A percentile compares a stretch with the other conserved stretches of the same genome.
These are phyloP conservation scores for Callospermophilus lateralis DNA, from an alignment of 2,113 vertebrate species.

Conservation along the genomic window DNA sequence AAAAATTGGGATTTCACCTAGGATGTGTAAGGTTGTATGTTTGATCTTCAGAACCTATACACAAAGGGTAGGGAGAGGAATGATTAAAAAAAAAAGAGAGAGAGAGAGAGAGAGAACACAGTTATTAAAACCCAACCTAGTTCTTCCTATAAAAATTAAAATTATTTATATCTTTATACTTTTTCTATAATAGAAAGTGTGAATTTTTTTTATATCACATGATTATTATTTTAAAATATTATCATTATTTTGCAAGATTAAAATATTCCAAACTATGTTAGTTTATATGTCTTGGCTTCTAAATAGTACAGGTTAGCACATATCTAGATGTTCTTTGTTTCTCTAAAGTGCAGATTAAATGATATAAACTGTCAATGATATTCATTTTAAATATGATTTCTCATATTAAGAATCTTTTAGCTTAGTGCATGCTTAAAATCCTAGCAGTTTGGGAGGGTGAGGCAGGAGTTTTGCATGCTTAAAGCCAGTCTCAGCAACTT, in stretches of 20 bases:
- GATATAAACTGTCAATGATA: neutral
- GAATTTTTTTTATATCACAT: neutral
- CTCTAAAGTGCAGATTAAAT: neutral
- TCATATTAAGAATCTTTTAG: neutral
- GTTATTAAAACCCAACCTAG: neutral
- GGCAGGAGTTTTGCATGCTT: too few relatives aligned
- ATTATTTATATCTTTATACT: neutral
- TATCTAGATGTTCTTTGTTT: neutral
- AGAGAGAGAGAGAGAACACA: neutral
- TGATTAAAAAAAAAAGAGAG: too few relatives aligned
- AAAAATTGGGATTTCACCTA: neutral
- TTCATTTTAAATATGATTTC: neutral
- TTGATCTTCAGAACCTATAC: neutral
- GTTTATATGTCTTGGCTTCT: neutral
- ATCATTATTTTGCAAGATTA: neutral
- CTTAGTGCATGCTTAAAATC: too few relatives aligned
- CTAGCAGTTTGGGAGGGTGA: too few relatives aligned
- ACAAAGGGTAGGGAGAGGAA: too few relatives aligned
- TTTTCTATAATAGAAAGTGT: neutral
- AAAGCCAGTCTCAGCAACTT: too few relatives aligned
- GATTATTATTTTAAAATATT: neutral
- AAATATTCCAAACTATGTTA: neutral
- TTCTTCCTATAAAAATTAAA: neutral
- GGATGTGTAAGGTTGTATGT: neutral
- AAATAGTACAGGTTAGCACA: neutral